These are phyloP conservation scores for Hemiprocne comata DNA, from an alignment of 2,113 vertebrate genomes.

Conservation along the genomic window DNA sequence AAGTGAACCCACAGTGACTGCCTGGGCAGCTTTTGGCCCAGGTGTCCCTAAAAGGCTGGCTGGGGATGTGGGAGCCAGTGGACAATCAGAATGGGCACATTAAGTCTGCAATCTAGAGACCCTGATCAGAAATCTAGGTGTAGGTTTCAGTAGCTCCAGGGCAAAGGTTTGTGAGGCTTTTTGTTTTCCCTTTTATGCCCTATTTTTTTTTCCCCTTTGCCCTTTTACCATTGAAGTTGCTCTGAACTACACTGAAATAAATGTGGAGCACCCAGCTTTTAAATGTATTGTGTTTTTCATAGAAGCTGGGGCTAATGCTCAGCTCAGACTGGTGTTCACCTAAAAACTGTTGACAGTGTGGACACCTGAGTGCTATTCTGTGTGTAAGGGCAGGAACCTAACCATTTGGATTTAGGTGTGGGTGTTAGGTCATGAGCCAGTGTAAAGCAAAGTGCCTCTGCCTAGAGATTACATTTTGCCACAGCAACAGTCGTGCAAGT, in stretches of 20 bases:
- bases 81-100: accelerated
- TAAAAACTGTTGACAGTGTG: not conserved
- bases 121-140: not conserved
- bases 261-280: not conserved
- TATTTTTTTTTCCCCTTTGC: not conserved
- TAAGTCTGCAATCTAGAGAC: not conserved
- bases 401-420: not conserved
- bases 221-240: not conserved
- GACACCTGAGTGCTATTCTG: not conserved
- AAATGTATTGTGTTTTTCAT: not conserved
- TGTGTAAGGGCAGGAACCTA: not conserved
- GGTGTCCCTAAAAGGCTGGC: not conserved
- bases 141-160: accelerated
- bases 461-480: not conserved
- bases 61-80: not conserved
- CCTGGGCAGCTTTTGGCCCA: too few species aligned
- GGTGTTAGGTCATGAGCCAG: accelerated
- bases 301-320: not conserved
- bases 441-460: not conserved
- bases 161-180: not conserved
- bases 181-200: not conserved
- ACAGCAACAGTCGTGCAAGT: not conserved
- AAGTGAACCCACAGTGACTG: not conserved
- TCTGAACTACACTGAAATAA: not conserved
- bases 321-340: not conserved